Conservation (phyloP, 1,140 invertebrate genomes). For the Lithobius niger region DNA sequence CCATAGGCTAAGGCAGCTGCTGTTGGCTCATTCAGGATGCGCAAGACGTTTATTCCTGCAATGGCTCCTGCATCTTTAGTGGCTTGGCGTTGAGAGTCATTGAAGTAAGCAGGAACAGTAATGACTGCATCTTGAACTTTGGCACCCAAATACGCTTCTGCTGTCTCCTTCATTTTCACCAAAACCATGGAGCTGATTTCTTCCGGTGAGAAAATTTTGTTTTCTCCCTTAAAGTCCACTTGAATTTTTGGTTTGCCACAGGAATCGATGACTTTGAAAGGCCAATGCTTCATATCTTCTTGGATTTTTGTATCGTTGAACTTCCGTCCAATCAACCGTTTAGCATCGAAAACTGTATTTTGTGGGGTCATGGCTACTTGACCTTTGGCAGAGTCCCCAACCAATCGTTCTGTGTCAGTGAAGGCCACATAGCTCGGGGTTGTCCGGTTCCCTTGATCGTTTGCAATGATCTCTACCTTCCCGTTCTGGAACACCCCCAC, state of each 20-base stretch:
- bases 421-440: too few relatives aligned
- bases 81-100: constrained; percentile 80
- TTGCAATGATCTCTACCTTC: too few relatives aligned
- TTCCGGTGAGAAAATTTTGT: constrained; percentile 62
- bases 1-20: constrained; percentile 39
- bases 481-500: too few relatives aligned
- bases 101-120: constrained; percentile 81
- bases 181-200: constrained; percentile 78
- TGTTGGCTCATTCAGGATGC: constrained; percentile 40
- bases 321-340: constrained; percentile 11
- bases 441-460: too few relatives aligned
- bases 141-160: constrained; percentile 57
- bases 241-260: constrained; percentile 57
- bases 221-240: constrained; percentile 72
- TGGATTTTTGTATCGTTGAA: constrained; percentile 29
- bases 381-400: too few relatives aligned
- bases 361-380: too few relatives aligned
- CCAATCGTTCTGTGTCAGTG: too few relatives aligned
- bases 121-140: constrained; percentile 78
- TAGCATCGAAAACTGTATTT: constrained; percentile 40
- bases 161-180: constrained; percentile 58
- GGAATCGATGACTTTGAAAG: constrained; percentile 55
- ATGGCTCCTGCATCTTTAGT: constrained; percentile 84
- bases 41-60: constrained; percentile 68
- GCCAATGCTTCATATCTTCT: constrained; percentile 62